Base-by-base conservation (phyloP, 2,113 vertebrate genomes). In the Indicator indicator region DNA sequence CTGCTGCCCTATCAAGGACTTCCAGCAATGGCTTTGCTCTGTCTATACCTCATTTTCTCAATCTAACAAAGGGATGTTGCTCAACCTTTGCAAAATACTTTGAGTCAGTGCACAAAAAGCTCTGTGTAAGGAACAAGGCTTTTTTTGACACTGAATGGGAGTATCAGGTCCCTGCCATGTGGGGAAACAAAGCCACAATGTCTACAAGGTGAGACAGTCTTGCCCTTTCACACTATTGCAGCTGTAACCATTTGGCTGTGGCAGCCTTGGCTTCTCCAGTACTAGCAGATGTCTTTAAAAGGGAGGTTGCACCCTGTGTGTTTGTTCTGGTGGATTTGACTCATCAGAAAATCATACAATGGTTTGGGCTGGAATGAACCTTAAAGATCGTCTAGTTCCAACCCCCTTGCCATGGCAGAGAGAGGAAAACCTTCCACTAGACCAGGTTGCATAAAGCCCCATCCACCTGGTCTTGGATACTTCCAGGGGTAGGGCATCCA, bases 21-120 rank as follows among this genome's bases (percentile, higher is more conserved):
- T 95, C 56, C 73, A 96, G 83, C 62, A 82, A 81, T 80, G 1
- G 0, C 32, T 91, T 74, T 68, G 28, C 36, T 38, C 73, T 79
- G 62, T 64, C 74, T 81, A 28, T 86, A 59, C 58, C 36, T 84
- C 73, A 75, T 83, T 92, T 88, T 90, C 83, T 90, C 69, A 90
- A 13, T 28, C 70, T 78, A 86, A 72, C 54, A 71, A 86, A 75
- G 55, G 9, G 67, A 81, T 76, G 46, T 88, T 95, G 77, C 73
- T 94, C 67, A 91, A 95, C 58, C 15, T 95, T 84, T 90, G 58
- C 83, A 94, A 89, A 82, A 90, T 30, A 28, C 50, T 73, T 93
- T 69, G 70, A 91, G 58, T 83, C 69, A 44, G 54, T 36, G 69
- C 48, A 85, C 65, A 63, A 88, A 81, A 88, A 81, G 54, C 38